Evolutionary conservation across 2,888 invertebrate genomes (phyloP).

Genomic region (Drosophila anomalipes): DNA sequence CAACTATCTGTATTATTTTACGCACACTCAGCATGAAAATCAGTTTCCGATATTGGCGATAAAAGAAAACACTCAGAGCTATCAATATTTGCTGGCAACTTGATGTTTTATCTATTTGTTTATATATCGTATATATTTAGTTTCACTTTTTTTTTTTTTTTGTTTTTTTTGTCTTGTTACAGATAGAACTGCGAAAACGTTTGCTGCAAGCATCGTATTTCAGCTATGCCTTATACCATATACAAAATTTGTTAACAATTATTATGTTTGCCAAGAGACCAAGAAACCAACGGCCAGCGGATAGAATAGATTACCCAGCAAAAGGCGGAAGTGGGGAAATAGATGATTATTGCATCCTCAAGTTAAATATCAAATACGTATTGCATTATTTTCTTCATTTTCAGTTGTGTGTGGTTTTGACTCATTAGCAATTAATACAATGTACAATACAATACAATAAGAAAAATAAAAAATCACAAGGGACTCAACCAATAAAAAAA

Average conservation of each 20-base stretch:
- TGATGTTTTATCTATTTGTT: slow-evolving; percentile 3
- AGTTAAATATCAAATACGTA: slow-evolving; percentile 22
- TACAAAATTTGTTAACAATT: slow-evolving; percentile 40
- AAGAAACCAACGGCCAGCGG: slow-evolving; percentile 12
- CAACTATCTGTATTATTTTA: not conserved
- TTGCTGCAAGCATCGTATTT: slow-evolving; percentile 19
- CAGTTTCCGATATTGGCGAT: not conserved
- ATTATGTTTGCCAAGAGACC: slow-evolving; percentile 1
- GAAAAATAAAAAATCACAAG: slow-evolving; percentile 1
- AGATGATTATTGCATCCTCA: slow-evolving; percentile 22
- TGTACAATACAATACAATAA: slow-evolving; percentile 20
- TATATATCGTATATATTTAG: slow-evolving; percentile 50
- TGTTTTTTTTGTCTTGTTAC: slow-evolving; percentile 23
- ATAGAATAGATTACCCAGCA: not conserved
- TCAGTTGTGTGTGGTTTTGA: not conserved
- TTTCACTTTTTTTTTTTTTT: slow-evolving; percentile 17
- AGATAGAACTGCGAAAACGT: slow-evolving; percentile 21
- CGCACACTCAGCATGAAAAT: not conserved
- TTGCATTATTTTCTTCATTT: not conserved
- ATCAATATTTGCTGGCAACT: slow-evolving; percentile 7
- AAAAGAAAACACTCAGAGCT: not conserved
- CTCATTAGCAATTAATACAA: slow-evolving; percentile 27
- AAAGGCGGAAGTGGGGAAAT: not conserved
- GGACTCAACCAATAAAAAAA: slow-evolving; percentile 7
- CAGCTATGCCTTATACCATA: slow-evolving; percentile 35